Base-by-base conservation (phyloP, 2,797 vertebrate species). In the Rhinoraja longicauda region DNA sequence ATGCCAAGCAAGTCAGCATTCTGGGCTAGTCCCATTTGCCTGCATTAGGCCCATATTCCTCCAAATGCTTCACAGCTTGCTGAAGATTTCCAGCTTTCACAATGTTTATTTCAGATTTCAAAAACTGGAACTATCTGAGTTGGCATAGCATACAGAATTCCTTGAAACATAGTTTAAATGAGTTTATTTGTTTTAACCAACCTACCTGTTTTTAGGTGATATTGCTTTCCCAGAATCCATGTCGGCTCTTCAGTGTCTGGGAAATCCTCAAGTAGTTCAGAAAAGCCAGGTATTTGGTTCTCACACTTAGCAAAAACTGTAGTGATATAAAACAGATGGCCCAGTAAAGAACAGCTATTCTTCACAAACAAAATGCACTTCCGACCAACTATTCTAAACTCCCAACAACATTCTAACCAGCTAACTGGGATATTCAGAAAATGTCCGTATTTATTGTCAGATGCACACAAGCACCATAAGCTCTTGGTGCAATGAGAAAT, bases 181-280 rank as follows among this genome's bases (percentile, higher is more conserved):
- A 53, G 45, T 53, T 53, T 72, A 73, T 26, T 92, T 53, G 21
- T 19, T 64, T 88, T 36, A 67, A 67, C 8, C 32, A 53, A 53
- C 93, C 93, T 97, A 98, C 97, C 97, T 95, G 96, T 96, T 95
- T 96, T 97, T 75, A 97, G 95, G 93, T 97, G 95, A 95, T 98
- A 97, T 75, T 96, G 95, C 94, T 95, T 96, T 95, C 97, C 97
- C 94, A 98, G 94, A 94, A 98, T 97, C 97, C 97, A 98, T 93
- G 97, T 96, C 0, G 97, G 96, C 24, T 97, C 97, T 92, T 98
- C 96, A 29, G 97, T 96, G 94, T 98, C 97, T 59, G 97, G 97
- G 93, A 98, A 96, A 94, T 98, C 97, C 95, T 98, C 97, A 94
- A 97, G 94, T 94, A 96, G 97, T 93, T 98, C 97, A 91, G 96